Base-by-base conservation (phyloP, 1,140 invertebrate genomes). In the Paralvinella palmiformis region DNA sequence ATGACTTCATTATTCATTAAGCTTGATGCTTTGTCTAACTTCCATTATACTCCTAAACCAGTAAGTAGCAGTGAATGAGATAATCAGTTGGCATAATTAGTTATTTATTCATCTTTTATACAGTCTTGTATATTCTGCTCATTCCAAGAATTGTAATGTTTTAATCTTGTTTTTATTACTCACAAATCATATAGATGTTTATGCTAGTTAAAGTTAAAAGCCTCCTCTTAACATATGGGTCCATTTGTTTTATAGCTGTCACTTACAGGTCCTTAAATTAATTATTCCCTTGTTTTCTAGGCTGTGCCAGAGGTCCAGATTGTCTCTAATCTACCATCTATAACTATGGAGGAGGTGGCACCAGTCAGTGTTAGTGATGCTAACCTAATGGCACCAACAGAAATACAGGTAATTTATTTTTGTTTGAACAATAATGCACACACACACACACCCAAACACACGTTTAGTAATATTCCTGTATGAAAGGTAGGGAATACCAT, bases 311-410 rank as follows among this genome's bases (percentile, higher is more conserved):
- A 99, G 72, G 79, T 96, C 0, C 92, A 91, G 80, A 90, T 98
- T 68, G 83, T 98, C 1, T 91, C 85, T 57, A 98, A 98, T 79
- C 81, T 94, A 66, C 92, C 94, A 20, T 90, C 94, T 3, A 89
- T 98, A 57, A 85, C 82, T 32, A 91, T 97, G 86, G 96, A 98
- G 83, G 95, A 98, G 83, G 91, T 96, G n/a, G 91, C 91, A 2
- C 95, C 94, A 33, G 83, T 91, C 1, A 86, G 88, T 27, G 86
- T 88, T 0, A 92, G 87, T 73, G 91, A 96, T 83, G 90, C 89
- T 15, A 84, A 87, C 0, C 79, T 96, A 22, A 80, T 98, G 45
- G 95, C 96, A 24, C 96, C 96, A 2, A 92, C 98, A 82, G 96
- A 99, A 87, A 83, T 98, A 17, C 86, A 89, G 83, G 88, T 88